These are phyloP conservation scores for Boleophthalmus pectinirostris DNA, from an alignment of 2,113 vertebrate species.

Conservation along the genomic window DNA sequence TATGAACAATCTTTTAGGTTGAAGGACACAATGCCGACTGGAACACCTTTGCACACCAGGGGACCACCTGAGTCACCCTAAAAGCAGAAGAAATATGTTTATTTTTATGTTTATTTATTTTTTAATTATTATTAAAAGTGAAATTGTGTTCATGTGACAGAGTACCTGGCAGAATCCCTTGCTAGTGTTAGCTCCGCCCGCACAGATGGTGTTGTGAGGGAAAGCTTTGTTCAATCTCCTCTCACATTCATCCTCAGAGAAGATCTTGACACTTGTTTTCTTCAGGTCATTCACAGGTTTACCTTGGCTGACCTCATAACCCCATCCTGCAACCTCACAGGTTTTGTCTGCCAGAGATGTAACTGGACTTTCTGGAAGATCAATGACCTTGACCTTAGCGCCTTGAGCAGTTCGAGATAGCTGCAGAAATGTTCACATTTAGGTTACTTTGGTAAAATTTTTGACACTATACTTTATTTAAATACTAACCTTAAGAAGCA, in stretches of 20 bases:
- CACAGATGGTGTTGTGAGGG: constrained; percentile 54
- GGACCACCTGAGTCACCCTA: constrained; percentile 88
- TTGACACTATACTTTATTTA: neutral
- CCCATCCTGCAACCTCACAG: constrained; percentile 74
- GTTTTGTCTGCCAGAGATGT: constrained; percentile 5
- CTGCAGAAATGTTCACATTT: constrained; percentile 21
- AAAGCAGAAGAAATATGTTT: neutral
- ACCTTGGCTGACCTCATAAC: neutral
- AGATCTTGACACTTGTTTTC: constrained; percentile 22
- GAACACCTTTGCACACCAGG: constrained; percentile 70
- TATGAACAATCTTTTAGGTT: constrained; percentile 26
- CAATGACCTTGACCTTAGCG: constrained; percentile 23
- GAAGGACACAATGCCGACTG: constrained; percentile 83
- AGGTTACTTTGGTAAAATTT: neutral
- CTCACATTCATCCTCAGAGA: constrained; percentile 37
- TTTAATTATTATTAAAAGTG: too few species aligned
- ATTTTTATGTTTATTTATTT: neutral
- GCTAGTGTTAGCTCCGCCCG: constrained; percentile 38
- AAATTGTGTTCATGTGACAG: neutral
- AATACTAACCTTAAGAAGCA: constrained; percentile 64
- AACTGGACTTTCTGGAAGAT: constrained; percentile 18
- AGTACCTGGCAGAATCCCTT: constrained; percentile 68
- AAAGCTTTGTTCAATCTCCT: neutral
- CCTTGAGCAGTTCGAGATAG: constrained; percentile 38
- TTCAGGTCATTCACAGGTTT: neutral